Base-by-base conservation (phyloP, 1,140 invertebrate species). In the Trichogramma pretiosum region DNA sequence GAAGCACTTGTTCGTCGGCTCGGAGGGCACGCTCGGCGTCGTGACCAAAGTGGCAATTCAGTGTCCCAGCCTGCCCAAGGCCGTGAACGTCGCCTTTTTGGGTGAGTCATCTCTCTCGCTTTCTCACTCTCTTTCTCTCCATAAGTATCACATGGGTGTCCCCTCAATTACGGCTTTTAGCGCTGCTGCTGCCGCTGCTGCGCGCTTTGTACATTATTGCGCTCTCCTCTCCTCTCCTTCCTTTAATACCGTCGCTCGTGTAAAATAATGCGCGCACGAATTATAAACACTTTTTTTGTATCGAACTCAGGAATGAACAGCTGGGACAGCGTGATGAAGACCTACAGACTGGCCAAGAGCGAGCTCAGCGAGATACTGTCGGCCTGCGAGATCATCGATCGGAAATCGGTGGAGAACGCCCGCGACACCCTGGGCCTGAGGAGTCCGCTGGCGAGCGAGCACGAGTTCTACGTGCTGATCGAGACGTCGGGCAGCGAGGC, bases 1-100 rank as follows among this genome's bases (percentile, higher is more conserved):
- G 47, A 96, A 97, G 62, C 93, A 99, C 65, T 65, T 98, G 37
- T 98, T 99, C 62, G 93, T 99, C 58, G 96, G 96, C 10, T 91
- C 91, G 0, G 96, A 99, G 76, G 96, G 96, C 37, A 95, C 94
- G 0, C 70, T 99, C 30, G 95, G 96, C 8, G 67, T 99, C 13
- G 81, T 99, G 3, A 98, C 95, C 0, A 91, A 92, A 75, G 84
- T 93, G 17, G 81, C 87, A 0, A 83, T 99, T 50, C 80, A 92
- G 44, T 97, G 93, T 73, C 89, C 92, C 7, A 74, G 83, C 2
- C 75, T 82, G 64, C 87, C 93, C 0, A 80, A 80, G 56, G 76
- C 87, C 16, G 74, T 87, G 2, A 88, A 85, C 60, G 74, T 96
- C 4, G 90, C 91, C 22, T 89, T 94, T 64, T 70, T 98, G 61